A percentile compares a stretch with the other conserved stretches of the same genome.
These are phyloP conservation scores for Pseudorasbora parva DNA, from an alignment of 2,113 vertebrate species.

Conservation along the genomic window DNA sequence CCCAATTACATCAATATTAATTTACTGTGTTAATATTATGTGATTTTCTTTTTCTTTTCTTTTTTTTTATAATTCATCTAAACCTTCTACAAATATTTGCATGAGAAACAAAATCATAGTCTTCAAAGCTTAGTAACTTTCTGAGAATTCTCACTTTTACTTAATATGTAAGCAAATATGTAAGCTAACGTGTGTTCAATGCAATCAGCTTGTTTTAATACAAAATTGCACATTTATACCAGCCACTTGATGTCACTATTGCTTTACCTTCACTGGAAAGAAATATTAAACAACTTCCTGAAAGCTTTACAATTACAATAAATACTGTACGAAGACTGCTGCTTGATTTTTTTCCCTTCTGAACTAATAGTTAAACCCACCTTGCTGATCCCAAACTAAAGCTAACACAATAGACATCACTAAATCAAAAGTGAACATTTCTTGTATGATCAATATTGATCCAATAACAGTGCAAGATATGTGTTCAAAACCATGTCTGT, in stretches of 20 bases:
- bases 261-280: slow-evolving; percentile 10
- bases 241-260: slow-evolving; percentile 43
- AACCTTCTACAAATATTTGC: neutral
- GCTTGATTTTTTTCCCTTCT: neutral
- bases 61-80: neutral
- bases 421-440: neutral
- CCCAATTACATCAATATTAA: too few species aligned
- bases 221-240: neutral
- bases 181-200: neutral
- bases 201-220: neutral
- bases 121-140: neutral
- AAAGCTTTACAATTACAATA: neutral
- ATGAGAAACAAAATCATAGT: neutral
- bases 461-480: neutral
- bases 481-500: neutral
- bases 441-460: slow-evolving; percentile 10
- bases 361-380: neutral
- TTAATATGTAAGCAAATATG: neutral
- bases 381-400: neutral
- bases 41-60: too few species aligned
- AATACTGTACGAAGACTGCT: neutral
- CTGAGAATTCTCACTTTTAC: neutral
- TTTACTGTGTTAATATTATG: too few species aligned
- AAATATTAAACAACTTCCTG: neutral
- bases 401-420: neutral